Evolutionary conservation across 2,797 vertebrate species (phyloP).

Genomic region (Enteromius unitaeniatus): DNA sequence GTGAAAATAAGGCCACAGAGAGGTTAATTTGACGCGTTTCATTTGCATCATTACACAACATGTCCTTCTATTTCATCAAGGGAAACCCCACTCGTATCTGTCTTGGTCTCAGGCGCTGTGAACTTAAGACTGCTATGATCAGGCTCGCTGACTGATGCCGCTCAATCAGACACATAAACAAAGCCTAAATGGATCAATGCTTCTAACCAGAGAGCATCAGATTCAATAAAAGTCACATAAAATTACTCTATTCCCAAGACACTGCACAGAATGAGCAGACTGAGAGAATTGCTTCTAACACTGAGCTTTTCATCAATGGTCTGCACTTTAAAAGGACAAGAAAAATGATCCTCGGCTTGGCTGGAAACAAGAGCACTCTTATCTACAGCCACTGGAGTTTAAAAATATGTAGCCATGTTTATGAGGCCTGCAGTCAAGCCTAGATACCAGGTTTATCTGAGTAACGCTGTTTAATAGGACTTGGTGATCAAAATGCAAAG

Average conservation of each 20-base stretch:
- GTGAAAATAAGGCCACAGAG: slow-evolving; percentile 30
- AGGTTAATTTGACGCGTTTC: slow-evolving; percentile 28
- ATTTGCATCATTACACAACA: slow-evolving; percentile 60
- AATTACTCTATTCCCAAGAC: slow-evolving; percentile 2
- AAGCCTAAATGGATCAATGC: slow-evolving; percentile 37
- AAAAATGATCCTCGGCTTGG: slow-evolving; percentile 19
- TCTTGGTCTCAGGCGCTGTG: slow-evolving; percentile 38
- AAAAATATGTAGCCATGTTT: slow-evolving; percentile 28
- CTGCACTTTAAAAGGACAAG: slow-evolving; percentile 8
- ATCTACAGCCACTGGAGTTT: slow-evolving; percentile 38
- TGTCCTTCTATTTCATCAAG: slow-evolving; percentile 39
- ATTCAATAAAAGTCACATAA: slow-evolving; percentile 41
- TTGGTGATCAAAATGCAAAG: background rate
- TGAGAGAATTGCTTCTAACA: slow-evolving; percentile 29
- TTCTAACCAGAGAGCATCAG: slow-evolving; percentile 16
- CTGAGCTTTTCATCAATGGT: slow-evolving; percentile 36
- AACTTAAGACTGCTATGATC: background rate
- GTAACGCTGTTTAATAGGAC: background rate
- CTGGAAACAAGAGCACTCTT: slow-evolving; percentile 32
- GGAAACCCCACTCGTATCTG: slow-evolving; percentile 59
- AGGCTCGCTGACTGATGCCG: background rate
- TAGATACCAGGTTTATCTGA: slow-evolving; percentile 22
- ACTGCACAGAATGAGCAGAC: background rate
- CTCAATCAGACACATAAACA: slow-evolving; percentile 15
- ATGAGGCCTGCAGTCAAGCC: slow-evolving; percentile 18